These are phyloP conservation scores for Armadillidium nasatum DNA, from an alignment of 1,140 invertebrate genomes.

Conservation along the genomic window DNA sequence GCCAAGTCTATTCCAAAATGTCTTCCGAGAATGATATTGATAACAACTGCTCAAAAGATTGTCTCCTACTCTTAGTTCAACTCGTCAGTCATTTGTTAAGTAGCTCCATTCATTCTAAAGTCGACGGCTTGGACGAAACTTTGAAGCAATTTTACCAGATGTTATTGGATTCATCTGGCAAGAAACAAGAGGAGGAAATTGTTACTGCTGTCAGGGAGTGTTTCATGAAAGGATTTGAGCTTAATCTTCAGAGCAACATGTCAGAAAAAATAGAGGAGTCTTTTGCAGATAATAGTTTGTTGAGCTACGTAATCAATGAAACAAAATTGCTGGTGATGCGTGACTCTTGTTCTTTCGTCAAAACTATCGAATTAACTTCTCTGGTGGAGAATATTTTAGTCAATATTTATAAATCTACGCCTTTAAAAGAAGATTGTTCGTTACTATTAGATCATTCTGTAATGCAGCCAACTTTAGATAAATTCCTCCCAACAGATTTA, in stretches of 20 bases:
- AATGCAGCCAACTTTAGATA: background rate
- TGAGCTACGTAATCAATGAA: background rate
- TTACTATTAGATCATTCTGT: background rate
- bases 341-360: background rate
- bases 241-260: background rate
- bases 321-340: background rate
- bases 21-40: background rate
- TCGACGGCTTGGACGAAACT: background rate
- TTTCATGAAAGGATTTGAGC: background rate
- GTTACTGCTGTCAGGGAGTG: background rate
- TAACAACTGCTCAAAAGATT: background rate
- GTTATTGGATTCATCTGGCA: background rate
- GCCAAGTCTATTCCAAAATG: background rate
- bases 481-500: background rate
- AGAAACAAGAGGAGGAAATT: background rate
- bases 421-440: background rate
- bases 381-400: background rate
- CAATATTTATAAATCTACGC: background rate
- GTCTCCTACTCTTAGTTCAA: background rate
- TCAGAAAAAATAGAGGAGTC: background rate
- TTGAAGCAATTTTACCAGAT: background rate
- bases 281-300: background rate
- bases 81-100: background rate
- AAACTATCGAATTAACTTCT: background rate
- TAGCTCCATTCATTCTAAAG: background rate